phyloP scores from a whole-genome alignment of 2,888 invertebrate species.

The Pyrrhia umbra region DNA sequence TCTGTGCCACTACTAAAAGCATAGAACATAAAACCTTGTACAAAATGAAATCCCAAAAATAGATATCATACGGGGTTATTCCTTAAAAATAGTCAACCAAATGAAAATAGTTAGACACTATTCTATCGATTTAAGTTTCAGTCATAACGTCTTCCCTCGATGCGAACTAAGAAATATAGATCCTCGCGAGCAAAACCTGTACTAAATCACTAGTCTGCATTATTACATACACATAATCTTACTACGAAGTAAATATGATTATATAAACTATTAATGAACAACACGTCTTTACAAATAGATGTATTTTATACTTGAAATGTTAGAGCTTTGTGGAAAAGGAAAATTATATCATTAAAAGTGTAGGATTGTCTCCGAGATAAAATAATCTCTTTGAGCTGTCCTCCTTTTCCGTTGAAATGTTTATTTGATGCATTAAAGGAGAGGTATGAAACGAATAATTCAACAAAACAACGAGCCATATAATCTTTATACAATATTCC shows the following conservation, averaged over 20 bases:
- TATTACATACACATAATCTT: slow-evolving; percentile 80
- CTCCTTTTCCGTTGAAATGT: slow-evolving; percentile 16
- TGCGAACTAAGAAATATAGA: slow-evolving; percentile 89
- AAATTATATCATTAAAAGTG: slow-evolving; percentile 21
- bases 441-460: slow-evolving; percentile 26
- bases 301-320: not conserved
- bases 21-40: not conserved
- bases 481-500: slow-evolving; percentile 64
- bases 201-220: slow-evolving; percentile 88
- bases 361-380: slow-evolving; percentile 4
- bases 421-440: slow-evolving; percentile 8
- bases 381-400: slow-evolving; percentile 6
- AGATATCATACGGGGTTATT: not conserved
- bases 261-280: slow-evolving; percentile 50
- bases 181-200: slow-evolving; percentile 87
- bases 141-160: slow-evolving; percentile 89
- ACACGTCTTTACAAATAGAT: slow-evolving; percentile 35
- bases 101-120: slow-evolving; percentile 63
- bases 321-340: slow-evolving; percentile 10
- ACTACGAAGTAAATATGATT: slow-evolving; percentile 69
- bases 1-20: no score
- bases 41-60: not conserved
- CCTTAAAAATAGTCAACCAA: slow-evolving; percentile 24
- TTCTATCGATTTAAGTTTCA: slow-evolving; percentile 85
- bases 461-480: slow-evolving; percentile 38